Conservation (phyloP, 2,113 vertebrate genomes). For the Oostethus manadensis region DNA sequence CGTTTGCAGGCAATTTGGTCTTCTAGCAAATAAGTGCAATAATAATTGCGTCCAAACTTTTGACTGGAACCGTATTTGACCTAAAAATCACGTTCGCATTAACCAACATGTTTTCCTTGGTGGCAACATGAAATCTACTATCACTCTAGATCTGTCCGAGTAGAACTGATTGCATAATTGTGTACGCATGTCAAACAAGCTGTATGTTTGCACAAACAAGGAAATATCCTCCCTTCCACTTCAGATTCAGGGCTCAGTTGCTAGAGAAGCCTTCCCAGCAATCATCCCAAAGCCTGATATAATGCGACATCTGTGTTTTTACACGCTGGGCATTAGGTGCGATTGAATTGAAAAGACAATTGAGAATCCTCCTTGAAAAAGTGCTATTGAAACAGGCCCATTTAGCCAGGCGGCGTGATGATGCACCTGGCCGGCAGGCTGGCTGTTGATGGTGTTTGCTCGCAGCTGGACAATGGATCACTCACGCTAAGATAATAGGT, state of each 20-base stretch:
- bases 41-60: too few relatives aligned
- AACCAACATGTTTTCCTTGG: too few relatives aligned
- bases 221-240: neutral
- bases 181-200: neutral
- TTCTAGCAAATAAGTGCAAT: too few relatives aligned
- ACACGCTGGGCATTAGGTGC: neutral
- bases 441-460: slow-evolving; percentile 2
- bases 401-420: neutral
- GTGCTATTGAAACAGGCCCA: slow-evolving; percentile 1
- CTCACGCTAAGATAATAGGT: slow-evolving; percentile 4
- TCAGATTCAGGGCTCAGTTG: neutral
- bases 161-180: neutral
- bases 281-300: neutral
- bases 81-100: too few relatives aligned
- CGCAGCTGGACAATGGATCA: slow-evolving; percentile 2
- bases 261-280: neutral
- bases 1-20: too few relatives aligned
- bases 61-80: too few relatives aligned
- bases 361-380: neutral
- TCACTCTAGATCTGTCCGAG: neutral
- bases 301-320: slow-evolving; percentile 4
- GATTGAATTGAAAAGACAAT: slow-evolving; percentile 10
- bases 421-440: slow-evolving; percentile 3
- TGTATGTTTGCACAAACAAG: slow-evolving; percentile 11
- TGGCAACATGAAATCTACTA: too few relatives aligned